Conservation (phyloP, 2,113 vertebrate species). For the Condylura cristata region DNA sequence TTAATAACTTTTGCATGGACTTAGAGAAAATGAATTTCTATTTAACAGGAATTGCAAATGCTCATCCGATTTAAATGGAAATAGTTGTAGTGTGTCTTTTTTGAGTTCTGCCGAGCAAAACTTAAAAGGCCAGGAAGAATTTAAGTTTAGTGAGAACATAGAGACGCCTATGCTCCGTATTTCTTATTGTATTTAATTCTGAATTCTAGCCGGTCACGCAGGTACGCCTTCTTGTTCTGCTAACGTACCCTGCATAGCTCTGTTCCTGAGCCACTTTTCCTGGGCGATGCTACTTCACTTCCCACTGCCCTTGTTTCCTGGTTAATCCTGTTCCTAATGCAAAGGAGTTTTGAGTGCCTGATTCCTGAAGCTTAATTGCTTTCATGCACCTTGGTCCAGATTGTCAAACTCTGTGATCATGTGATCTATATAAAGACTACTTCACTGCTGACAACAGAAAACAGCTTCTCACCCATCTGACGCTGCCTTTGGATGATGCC, state of each 20-base stretch:
- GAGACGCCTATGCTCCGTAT: background rate
- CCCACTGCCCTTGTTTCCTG: too few species aligned
- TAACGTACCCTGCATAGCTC: fast-evolving
- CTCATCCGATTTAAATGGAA: background rate
- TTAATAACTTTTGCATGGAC: background rate
- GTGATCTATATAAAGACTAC: background rate
- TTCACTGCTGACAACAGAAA: fast-evolving
- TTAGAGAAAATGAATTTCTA: background rate
- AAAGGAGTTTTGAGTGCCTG: background rate
- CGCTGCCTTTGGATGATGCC: background rate
- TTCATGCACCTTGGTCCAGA: background rate
- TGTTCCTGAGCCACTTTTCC: too few species aligned
- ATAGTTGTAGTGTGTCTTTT: background rate
- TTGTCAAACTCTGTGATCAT: background rate
- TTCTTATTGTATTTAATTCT: background rate
- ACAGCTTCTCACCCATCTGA: background rate
- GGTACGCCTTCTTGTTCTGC: background rate
- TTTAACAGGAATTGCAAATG: background rate
- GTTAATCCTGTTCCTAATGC: background rate
- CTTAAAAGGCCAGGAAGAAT: background rate
- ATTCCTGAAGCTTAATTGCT: background rate
- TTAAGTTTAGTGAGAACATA: background rate
- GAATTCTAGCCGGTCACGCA: background rate
- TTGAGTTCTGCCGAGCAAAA: background rate
- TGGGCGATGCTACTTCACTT: background rate